Percentiles rank a stretch among this genome's conserved stretches.
Evolutionary conservation across 2,113 vertebrate genomes (phyloP).

Genomic region (Amphiprion percula): DNA sequence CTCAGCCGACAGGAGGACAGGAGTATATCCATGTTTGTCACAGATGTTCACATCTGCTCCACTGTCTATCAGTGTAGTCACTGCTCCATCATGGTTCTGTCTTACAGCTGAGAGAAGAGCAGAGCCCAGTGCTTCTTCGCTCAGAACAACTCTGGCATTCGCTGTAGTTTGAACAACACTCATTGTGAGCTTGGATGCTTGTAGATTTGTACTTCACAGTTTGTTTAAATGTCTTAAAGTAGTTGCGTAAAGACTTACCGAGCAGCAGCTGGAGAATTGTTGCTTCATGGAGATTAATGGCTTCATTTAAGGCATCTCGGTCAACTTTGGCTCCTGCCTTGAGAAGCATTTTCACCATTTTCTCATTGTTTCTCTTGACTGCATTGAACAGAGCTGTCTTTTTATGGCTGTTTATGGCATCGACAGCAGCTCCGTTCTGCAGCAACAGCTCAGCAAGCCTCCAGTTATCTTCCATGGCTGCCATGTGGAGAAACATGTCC

Average conservation of each 20-base stretch:
- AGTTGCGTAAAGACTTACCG: constrained; percentile 19
- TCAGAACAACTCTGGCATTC: constrained; percentile 68
- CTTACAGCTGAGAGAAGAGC: constrained; percentile 86
- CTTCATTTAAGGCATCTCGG: constrained; percentile 58
- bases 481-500: constrained; percentile 81
- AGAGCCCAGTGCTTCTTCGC: constrained; percentile 62
- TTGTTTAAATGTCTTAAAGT: too few species aligned
- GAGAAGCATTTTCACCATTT: constrained; percentile 70
- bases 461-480: constrained; percentile 78
- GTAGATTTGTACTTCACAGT: too few species aligned
- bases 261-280: constrained; percentile 78
- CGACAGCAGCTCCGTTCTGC: constrained; percentile 68
- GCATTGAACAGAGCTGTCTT: constrained; percentile 83
- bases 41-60: constrained; percentile 78
- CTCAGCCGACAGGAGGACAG: constrained; percentile 84
- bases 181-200: not conserved
- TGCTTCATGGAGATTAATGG: constrained; percentile 76
- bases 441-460: constrained; percentile 78
- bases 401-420: constrained; percentile 72
- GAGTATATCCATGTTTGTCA: constrained; percentile 81
- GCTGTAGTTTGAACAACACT: constrained; percentile 12
- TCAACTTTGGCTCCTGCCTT: constrained; percentile 69
- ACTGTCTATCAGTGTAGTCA: constrained; percentile 79
- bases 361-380: constrained; percentile 74
- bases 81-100: constrained; percentile 74